Base-by-base conservation (phyloP, 2,888 invertebrate species). In the Epinotia nisella region DNA sequence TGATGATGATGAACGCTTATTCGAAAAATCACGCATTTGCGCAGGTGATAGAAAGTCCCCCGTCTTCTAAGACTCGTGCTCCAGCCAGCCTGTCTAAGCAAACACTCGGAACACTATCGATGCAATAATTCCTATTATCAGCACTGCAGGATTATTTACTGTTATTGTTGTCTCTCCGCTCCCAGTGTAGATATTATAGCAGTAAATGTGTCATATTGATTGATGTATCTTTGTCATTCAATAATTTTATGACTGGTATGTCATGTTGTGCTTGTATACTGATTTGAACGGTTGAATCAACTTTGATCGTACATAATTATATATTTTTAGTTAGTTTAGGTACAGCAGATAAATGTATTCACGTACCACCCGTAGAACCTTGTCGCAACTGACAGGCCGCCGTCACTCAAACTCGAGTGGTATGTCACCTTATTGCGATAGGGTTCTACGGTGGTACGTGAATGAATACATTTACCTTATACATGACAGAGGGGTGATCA, bases 191-290 rank as follows among this genome's bases (percentile, higher is more conserved):
- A 49, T 49, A 51, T 29, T 62, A 17, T 1, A n/a, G 45, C 29
- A 24, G 24, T 62, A 17, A 62, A 62, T 17, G 59, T 29, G 62
- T 62, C 62, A 17, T n/a, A 24, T 62, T 49, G 62, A 62, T 62
- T 51, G 49, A 62, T 62, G 49, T 9, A 17, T 11, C 62, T 49
- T 62, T 62, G 49, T 49, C 49, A 62, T 62, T 62, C 29, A 62
- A 21, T 61, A 61, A 39, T 51, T 53, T 53, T 19, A 53, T 17
- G 17, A 19, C 53, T 49, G n/a, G 49, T 5, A n/a, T n/a, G 4
- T n/a, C 13, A 49, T 49, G 13, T 41, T 41, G 41, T 13, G 3
- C 41, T 49, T 49, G 4, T 5, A 15, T 5, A 7, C 11, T 11
- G 11, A 49, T 49, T 49, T 15, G 49, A n/a, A 49, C n/a, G n/a